A percentile compares a stretch with the other conserved stretches of the same genome.
Evolutionary conservation across 1,140 invertebrate genomes (phyloP).

Genomic region (Cataglyphis hispanica): DNA sequence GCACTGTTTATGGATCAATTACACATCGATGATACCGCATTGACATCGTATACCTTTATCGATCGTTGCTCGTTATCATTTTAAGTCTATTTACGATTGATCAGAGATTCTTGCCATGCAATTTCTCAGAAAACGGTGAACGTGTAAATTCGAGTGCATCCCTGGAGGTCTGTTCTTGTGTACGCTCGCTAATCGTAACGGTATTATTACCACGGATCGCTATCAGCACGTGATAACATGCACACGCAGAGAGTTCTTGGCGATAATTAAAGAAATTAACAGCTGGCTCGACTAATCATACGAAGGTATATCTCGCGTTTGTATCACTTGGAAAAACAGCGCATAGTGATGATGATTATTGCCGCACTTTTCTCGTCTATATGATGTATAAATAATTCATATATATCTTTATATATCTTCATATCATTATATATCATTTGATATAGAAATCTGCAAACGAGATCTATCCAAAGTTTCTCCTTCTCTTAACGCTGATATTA

Average conservation of each 20-base stretch:
- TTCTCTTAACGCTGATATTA: neutral
- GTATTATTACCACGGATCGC: slow-evolving; percentile 65
- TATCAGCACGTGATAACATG: slow-evolving; percentile 61
- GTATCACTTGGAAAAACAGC: neutral
- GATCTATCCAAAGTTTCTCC: neutral
- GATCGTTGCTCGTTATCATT: neutral
- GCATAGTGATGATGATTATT: neutral
- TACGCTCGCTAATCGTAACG: neutral
- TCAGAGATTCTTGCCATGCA: neutral
- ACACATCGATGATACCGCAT: neutral
- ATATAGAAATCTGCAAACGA: neutral
- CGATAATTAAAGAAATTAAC: slow-evolving; percentile 79
- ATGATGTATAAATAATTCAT: neutral
- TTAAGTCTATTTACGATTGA: neutral
- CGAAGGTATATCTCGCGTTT: neutral
- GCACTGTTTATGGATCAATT: neutral
- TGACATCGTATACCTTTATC: neutral
- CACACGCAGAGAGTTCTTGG: slow-evolving; percentile 51
- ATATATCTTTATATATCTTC: too few species aligned
- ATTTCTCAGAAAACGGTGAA: slow-evolving; percentile 26
- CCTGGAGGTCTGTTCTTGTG: neutral
- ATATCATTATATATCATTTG: too few species aligned
- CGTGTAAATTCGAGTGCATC: slow-evolving; percentile 23
- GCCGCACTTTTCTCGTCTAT: neutral
- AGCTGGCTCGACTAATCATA: neutral